Conservation (phyloP, 2,888 invertebrate species). For the Amphipoea oculea region DNA sequence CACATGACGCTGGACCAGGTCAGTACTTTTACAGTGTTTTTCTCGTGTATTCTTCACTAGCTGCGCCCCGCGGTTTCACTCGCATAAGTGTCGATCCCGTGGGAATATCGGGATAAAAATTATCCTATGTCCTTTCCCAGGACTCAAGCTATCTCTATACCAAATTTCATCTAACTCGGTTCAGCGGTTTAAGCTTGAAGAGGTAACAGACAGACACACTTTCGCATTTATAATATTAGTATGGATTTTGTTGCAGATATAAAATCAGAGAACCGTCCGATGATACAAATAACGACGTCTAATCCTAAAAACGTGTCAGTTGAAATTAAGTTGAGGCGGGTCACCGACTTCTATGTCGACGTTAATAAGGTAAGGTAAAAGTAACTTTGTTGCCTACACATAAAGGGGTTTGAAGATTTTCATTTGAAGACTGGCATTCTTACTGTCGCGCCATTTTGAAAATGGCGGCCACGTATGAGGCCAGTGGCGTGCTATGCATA, state of each 20-base stretch:
- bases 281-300: constrained; percentile 92
- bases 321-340: constrained; percentile 88
- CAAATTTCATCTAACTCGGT: too few species aligned
- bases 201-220: too few species aligned
- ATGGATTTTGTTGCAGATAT: constrained; percentile 71
- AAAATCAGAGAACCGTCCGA: constrained; percentile 85
- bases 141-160: too few species aligned
- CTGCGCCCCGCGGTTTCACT: too few species aligned
- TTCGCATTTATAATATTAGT: too few species aligned
- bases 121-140: too few species aligned
- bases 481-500: too few species aligned
- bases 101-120: background rate
- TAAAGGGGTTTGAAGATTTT: too few species aligned
- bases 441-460: too few species aligned
- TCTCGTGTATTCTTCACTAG: background rate
- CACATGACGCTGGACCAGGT: constrained; percentile 89
- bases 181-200: too few species aligned
- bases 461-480: too few species aligned
- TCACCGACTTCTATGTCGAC: constrained; percentile 90
- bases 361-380: constrained; percentile 78
- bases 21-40: constrained; percentile 53
- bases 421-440: too few species aligned
- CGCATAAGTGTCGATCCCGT: background rate
- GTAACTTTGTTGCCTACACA: background rate
- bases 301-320: constrained; percentile 89